Evolutionary conservation across 2,888 invertebrate species (phyloP).

Genomic region (Ethmia dodecea): DNA sequence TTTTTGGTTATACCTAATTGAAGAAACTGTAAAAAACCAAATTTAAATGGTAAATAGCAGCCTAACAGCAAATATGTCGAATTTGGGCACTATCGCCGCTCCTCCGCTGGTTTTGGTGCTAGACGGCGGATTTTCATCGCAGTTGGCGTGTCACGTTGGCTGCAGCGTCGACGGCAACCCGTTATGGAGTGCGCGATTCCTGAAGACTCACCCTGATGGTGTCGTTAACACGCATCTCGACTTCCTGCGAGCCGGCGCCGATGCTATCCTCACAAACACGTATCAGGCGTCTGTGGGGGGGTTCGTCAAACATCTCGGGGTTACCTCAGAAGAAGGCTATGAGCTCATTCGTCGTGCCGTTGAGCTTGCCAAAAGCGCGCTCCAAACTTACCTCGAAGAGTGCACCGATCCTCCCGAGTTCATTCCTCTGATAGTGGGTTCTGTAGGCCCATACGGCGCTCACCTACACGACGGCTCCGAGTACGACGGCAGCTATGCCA

Average conservation of each 20-base stretch:
- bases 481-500: conserved; percentile 88
- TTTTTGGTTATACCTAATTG: too few species aligned
- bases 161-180: conserved; percentile 88
- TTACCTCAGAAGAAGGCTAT: conserved; percentile 81
- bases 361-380: conserved; percentile 82
- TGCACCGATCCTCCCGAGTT: conserved; percentile 31
- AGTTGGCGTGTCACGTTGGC: conserved; percentile 84
- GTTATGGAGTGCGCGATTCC: conserved; percentile 90
- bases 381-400: conserved; percentile 76
- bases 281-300: conserved; percentile 91
- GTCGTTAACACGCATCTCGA: conserved; percentile 87
- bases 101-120: conserved; percentile 68
- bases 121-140: conserved; percentile 89
- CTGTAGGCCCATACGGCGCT: conserved; percentile 95
- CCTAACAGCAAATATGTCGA: too few species aligned
- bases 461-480: conserved; percentile 93
- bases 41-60: too few species aligned
- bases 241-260: conserved; percentile 90
- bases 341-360: conserved; percentile 85
- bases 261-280: conserved; percentile 90
- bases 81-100: too few species aligned
- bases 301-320: conserved; percentile 83
- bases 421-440: conserved; percentile 85
- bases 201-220: conserved; percentile 86
- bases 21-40: too few species aligned